Percentiles rank a stretch among this genome's conserved stretches.
phyloP scores from a whole-genome alignment of 2,797 vertebrate genomes.

The Perdix hodgsoniae region DNA sequence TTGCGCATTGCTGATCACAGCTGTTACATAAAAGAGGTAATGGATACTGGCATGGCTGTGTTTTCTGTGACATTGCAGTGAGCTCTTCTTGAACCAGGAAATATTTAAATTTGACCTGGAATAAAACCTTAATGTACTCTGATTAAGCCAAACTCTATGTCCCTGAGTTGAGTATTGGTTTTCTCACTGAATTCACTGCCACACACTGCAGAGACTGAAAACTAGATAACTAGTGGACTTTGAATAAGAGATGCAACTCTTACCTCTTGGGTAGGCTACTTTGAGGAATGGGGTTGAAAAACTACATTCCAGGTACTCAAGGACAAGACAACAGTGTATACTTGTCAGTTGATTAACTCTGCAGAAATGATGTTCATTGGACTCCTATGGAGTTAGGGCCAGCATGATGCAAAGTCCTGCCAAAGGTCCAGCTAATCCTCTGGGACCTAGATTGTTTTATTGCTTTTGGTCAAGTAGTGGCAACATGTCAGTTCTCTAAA shows the following conservation, averaged over 20 bases:
- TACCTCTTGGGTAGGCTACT: not conserved
- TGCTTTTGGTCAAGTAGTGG: not conserved
- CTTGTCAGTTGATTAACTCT: not conserved
- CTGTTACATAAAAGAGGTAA: not conserved
- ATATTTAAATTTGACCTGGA: not conserved
- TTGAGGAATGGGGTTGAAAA: not conserved
- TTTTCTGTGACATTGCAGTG: not conserved
- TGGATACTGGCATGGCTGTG: not conserved
- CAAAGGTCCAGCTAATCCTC: not conserved
- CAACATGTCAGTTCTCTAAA: not conserved
- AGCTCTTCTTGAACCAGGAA: not conserved
- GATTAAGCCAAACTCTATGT: not conserved
- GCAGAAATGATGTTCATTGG: not conserved
- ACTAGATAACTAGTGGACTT: not conserved
- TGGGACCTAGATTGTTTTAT: not conserved
- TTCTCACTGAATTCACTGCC: rapidly evolving
- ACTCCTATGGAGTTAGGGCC: not conserved
- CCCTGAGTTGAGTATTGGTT: not conserved
- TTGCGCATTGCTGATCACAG: not conserved
- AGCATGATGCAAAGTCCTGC: not conserved
- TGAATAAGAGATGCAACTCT: not conserved
- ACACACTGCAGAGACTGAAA: not conserved
- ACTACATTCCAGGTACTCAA: not conserved
- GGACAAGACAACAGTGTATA: not conserved
- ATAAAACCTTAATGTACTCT: not conserved